phyloP scores from a whole-genome alignment of 2,888 invertebrate genomes.

The Tetrapedia diversipes region DNA sequence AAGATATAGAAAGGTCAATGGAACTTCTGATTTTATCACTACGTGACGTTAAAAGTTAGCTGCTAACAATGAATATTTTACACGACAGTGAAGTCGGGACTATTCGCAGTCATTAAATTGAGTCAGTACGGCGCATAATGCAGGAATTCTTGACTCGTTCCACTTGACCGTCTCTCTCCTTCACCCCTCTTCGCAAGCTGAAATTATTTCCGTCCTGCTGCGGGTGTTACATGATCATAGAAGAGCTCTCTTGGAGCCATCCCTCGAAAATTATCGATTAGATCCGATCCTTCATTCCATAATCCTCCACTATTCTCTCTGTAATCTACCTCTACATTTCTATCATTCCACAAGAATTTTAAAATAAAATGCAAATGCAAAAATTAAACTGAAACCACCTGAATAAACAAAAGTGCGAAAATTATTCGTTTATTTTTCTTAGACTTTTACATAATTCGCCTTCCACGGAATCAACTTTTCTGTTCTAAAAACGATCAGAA shows the following conservation, averaged over 20 bases:
- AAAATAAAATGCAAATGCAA: not conserved
- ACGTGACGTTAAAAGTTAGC: not conserved
- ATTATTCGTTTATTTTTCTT: not conserved
- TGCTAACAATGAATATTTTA: constrained; percentile 9
- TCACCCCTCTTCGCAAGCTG: constrained; percentile 35
- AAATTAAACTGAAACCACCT: no score
- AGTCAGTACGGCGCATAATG: constrained; percentile 50
- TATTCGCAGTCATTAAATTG: constrained; percentile 44
- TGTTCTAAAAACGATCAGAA: not conserved
- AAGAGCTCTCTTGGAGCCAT: constrained; percentile 36
- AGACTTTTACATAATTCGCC: no score
- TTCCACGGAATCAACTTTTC: not conserved
- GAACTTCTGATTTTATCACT: not conserved
- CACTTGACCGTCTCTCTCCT: constrained; percentile 46
- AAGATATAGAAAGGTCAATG: no score
- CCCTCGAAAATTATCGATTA: constrained; percentile 12
- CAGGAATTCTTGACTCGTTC: constrained; percentile 60
- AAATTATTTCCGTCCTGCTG: constrained; percentile 58
- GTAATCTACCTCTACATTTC: no score
- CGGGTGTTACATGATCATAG: constrained; percentile 55
- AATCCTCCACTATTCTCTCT: not conserved
- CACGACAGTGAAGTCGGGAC: constrained; percentile 5
- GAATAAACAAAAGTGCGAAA: no score
- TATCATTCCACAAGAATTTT: not conserved
- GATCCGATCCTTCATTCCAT: not conserved